These are phyloP conservation scores for Pristionchus japonicus DNA, from an alignment of 2,888 invertebrate species.

Conservation along the genomic window DNA sequence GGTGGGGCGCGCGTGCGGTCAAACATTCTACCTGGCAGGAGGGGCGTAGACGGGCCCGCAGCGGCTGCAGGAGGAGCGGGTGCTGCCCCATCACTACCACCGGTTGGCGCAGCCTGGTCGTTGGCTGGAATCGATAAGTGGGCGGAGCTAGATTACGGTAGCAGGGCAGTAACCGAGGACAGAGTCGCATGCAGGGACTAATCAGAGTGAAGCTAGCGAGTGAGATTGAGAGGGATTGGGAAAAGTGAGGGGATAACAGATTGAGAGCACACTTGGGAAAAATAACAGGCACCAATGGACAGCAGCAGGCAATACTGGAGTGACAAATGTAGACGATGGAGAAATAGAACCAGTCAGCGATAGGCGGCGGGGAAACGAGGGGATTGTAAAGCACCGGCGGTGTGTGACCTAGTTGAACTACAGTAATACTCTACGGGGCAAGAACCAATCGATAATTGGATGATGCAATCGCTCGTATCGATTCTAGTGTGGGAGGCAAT, in stretches of 20 bases:
- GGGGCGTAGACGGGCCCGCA: conserved; percentile 14
- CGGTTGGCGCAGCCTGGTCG: background rate
- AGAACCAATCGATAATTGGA: conserved; percentile 35
- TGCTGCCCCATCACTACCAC: background rate
- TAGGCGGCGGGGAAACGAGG: background rate
- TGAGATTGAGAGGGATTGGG: background rate
- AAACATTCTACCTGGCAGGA: background rate
- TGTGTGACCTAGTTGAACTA: background rate
- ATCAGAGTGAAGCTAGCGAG: background rate
- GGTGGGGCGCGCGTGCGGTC: background rate
- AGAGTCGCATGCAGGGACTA: background rate
- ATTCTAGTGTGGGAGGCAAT: background rate
- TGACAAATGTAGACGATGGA: background rate
- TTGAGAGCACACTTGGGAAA: background rate
- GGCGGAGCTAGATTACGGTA: background rate
- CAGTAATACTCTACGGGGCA: conserved; percentile 13
- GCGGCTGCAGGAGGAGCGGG: background rate
- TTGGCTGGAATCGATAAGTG: background rate
- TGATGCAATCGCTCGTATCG: background rate
- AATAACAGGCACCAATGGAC: background rate
- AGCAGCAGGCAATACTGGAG: background rate
- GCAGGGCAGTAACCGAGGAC: background rate
- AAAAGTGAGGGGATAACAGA: background rate
- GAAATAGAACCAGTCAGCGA: background rate
- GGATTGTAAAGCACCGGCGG: conserved; percentile 24